phyloP scores from a whole-genome alignment of 2,797 vertebrate species.

The Toxotes lorentzi region DNA sequence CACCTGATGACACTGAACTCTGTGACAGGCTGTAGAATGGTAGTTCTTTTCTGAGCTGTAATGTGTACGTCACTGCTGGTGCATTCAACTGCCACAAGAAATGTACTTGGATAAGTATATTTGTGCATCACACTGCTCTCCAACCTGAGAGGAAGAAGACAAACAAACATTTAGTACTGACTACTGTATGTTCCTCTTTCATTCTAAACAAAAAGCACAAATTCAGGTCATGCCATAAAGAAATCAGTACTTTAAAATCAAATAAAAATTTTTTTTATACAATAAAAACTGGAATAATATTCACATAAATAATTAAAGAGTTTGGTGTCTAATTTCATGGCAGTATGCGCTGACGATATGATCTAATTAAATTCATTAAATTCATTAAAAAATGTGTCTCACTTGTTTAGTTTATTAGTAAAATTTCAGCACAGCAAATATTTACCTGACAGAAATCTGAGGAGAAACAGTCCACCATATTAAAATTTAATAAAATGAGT shows the following conservation, averaged over 20 bases:
- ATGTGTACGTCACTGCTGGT: constrained; percentile 86
- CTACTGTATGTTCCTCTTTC: background rate
- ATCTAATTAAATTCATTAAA: background rate
- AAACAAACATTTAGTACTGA: background rate
- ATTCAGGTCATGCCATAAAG: background rate
- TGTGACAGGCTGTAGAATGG: constrained; percentile 80
- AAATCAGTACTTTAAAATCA: no score
- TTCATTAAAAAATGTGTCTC: background rate
- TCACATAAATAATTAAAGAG: background rate
- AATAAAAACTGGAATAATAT: background rate
- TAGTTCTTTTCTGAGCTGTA: constrained; percentile 83
- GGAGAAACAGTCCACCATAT: background rate
- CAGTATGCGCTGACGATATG: background rate
- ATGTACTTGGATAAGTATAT: constrained; percentile 84
- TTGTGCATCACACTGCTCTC: constrained; percentile 82
- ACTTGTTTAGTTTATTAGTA: background rate
- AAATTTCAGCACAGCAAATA: no score
- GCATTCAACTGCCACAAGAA: constrained; percentile 87
- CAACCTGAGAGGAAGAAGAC: constrained; percentile 64
- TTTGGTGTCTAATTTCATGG: background rate
- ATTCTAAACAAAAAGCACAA: background rate
- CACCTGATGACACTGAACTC: constrained; percentile 83
- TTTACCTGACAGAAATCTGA: background rate
- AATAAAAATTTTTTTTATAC: no score
- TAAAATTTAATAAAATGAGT: no score